Conservation (phyloP, 2,797 vertebrate species). For the Dermochelys coriacea region DNA sequence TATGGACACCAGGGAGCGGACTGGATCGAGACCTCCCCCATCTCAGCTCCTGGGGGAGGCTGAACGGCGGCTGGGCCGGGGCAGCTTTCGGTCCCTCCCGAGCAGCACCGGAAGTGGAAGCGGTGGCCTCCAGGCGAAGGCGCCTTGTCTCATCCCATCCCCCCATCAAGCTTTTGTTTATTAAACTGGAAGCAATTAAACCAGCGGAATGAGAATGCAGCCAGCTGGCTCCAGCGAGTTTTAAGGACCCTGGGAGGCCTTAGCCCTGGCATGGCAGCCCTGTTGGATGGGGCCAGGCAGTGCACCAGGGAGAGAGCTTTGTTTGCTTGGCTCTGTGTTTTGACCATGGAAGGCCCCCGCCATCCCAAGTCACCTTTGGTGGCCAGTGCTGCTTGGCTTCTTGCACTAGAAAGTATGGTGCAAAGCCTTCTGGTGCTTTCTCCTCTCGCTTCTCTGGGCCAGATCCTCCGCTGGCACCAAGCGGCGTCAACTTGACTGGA, state of each 20-base stretch:
- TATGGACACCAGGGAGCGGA: neutral
- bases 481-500: neutral
- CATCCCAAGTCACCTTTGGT: neutral
- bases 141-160: neutral
- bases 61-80: too few species aligned
- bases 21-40: neutral
- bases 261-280: neutral
- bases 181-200: neutral
- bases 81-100: neutral
- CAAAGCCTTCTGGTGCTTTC: neutral
- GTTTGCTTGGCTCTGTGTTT: neutral
- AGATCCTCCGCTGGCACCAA: neutral
- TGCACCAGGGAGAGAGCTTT: neutral
- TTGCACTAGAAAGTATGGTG: neutral
- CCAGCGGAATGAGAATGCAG: neutral
- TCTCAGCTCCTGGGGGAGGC: too few species aligned
- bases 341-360: neutral
- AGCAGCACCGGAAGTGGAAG: neutral
- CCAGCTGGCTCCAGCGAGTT: neutral
- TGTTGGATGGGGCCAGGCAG: neutral
- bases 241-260: neutral
- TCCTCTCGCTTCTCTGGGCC: neutral
- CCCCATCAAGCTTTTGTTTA: neutral
- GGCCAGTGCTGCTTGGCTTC: too few species aligned
- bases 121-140: neutral